Percentiles rank a stretch among this genome's conserved stretches.
Conservation (phyloP, 2,888 invertebrate species). For the Gymnosoma rotundatum region DNA sequence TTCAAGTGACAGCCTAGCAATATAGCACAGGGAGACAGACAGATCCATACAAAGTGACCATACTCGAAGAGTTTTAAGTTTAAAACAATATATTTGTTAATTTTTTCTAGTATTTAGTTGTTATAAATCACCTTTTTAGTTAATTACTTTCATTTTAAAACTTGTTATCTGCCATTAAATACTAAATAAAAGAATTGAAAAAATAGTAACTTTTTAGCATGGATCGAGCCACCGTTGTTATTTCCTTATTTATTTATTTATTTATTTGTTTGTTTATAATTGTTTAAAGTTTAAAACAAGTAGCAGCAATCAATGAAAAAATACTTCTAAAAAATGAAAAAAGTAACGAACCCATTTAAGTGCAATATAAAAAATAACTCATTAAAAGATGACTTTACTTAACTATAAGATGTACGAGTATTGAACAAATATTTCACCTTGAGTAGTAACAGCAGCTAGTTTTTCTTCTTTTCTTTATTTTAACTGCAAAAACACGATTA, state of each 20-base stretch:
- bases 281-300: conserved; percentile 17
- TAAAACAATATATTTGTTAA: too few species aligned
- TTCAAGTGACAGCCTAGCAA: too few species aligned
- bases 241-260: conserved; percentile 34
- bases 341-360: conserved; percentile 1
- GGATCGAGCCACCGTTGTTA: neutral
- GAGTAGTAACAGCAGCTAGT: conserved; percentile 49
- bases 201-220: conserved; percentile 12
- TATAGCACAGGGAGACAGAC: too few species aligned
- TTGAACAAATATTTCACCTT: conserved; percentile 43
- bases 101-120: neutral
- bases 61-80: too few species aligned
- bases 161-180: neutral
- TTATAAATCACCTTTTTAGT: neutral
- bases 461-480: conserved; percentile 31
- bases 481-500: conserved; percentile 35
- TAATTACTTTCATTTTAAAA: neutral
- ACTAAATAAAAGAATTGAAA: neutral
- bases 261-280: neutral
- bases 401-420: conserved; percentile 20
- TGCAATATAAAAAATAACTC: conserved; percentile 12
- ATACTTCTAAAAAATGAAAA: conserved; percentile 6
- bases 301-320: conserved; percentile 1
- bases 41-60: too few species aligned
- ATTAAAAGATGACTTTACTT: conserved; percentile 26